phyloP scores from a whole-genome alignment of 2,888 invertebrate species.

The Lasius fuliginosus region DNA sequence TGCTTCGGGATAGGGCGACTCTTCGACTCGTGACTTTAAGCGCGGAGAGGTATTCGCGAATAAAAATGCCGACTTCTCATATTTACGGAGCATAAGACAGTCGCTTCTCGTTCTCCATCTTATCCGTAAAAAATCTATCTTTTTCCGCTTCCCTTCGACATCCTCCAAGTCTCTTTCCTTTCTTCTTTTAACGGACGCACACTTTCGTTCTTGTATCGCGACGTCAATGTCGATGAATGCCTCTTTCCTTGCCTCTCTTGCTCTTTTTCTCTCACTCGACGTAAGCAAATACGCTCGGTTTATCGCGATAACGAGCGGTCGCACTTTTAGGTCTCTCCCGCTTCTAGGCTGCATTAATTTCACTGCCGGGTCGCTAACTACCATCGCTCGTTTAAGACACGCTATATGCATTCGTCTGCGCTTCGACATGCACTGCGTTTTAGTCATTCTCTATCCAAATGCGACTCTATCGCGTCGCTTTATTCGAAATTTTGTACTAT shows the following conservation, averaged over 20 bases:
- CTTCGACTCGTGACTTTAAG: constrained; percentile 41
- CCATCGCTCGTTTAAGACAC: background rate
- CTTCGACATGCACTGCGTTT: constrained; percentile 11
- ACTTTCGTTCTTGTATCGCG: background rate
- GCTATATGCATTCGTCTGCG: constrained; percentile 8
- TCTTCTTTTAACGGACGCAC: constrained; percentile 15
- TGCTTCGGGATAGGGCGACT: constrained; percentile 10
- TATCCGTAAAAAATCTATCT: background rate
- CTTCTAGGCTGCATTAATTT: constrained; percentile 22
- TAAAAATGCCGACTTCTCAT: constrained; percentile 69
- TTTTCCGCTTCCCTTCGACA: background rate
- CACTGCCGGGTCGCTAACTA: constrained; percentile 4
- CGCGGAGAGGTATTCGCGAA: constrained; percentile 68
- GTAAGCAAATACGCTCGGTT: constrained; percentile 59
- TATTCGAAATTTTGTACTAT: background rate
- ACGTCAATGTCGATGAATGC: constrained; percentile 25
- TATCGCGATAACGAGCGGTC: constrained; percentile 68
- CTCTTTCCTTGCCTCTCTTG: constrained; percentile 13
- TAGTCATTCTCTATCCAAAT: background rate
- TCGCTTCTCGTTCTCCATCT: background rate
- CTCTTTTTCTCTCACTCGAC: background rate
- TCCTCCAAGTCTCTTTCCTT: background rate
- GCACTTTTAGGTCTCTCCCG: constrained; percentile 59
- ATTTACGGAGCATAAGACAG: constrained; percentile 61
- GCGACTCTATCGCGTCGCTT: background rate